Percentiles rank a stretch among this genome's conserved stretches.
Evolutionary conservation across 1,140 invertebrate species (phyloP).

Genomic region (Ruditapes philippinarum): DNA sequence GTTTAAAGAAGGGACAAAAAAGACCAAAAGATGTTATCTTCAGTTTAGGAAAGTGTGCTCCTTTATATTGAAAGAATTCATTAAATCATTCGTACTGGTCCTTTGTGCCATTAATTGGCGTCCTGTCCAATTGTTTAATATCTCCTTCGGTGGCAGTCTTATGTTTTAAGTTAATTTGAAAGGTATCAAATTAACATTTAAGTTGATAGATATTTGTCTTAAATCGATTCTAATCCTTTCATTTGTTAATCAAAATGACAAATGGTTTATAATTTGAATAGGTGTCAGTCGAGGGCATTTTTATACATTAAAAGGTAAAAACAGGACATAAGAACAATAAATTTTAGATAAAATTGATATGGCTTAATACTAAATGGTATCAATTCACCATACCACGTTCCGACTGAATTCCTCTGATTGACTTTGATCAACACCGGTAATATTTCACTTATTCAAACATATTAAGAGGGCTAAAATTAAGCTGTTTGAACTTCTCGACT

Average conservation of each 20-base stretch:
- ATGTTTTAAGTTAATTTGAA: constrained; percentile 28
- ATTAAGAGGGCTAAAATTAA: neutral
- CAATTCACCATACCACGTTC: neutral
- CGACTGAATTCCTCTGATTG: constrained; percentile 21
- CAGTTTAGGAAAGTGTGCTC: constrained; percentile 40
- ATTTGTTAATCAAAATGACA: constrained; percentile 45
- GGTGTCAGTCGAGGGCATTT: constrained; percentile 56
- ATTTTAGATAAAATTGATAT: constrained; percentile 60
- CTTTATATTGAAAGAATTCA: constrained; percentile 42
- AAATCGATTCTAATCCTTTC: no score
- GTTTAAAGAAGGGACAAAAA: constrained; percentile 7
- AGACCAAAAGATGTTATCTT: constrained; percentile 6
- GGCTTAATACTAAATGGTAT: constrained; percentile 40
- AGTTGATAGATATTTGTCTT: constrained; percentile 58
- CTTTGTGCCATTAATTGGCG: constrained; percentile 48
- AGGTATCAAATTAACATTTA: constrained; percentile 43
- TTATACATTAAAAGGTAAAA: constrained; percentile 28
- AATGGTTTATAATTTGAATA: constrained; percentile 23
- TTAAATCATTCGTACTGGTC: constrained; percentile 46
- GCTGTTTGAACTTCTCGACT: no score
- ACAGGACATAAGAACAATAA: constrained; percentile 47
- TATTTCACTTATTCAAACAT: neutral
- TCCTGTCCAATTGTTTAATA: constrained; percentile 19
- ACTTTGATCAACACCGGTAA: neutral
- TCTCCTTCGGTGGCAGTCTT: constrained; percentile 9